phyloP scores from a whole-genome alignment of 1,140 invertebrate species.

The Bathynomus jamesi region DNA sequence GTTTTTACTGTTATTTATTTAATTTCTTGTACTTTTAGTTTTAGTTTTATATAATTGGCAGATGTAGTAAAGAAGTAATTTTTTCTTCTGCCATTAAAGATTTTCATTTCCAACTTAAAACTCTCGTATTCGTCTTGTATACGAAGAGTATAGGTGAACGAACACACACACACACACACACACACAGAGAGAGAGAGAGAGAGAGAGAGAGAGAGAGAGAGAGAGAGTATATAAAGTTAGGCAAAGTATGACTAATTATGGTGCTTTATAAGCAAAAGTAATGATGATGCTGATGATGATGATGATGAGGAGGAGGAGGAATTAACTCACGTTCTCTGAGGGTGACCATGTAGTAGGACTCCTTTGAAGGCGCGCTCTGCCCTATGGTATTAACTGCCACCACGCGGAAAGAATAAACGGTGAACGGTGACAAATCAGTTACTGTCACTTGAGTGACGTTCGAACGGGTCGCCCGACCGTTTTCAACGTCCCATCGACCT shows the following conservation, averaged over 20 bases:
- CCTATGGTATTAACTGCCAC: slow-evolving; percentile 63
- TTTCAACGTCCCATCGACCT: slow-evolving; percentile 38
- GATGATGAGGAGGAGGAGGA: background rate
- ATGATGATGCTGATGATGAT: background rate
- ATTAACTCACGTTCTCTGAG: slow-evolving; percentile 56
- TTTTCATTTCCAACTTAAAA: too few species aligned
- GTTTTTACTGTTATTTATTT: too few species aligned
- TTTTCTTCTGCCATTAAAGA: too few species aligned
- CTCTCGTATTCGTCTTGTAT: too few species aligned
- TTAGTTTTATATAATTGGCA: too few species aligned
- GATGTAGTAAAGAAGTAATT: too few species aligned
- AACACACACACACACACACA: too few species aligned
- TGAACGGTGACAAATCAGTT: slow-evolving; percentile 58
- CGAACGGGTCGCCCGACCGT: slow-evolving; percentile 53
- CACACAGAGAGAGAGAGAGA: background rate
- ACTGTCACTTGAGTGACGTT: slow-evolving; percentile 55
- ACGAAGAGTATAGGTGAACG: too few species aligned
- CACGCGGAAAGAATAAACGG: slow-evolving; percentile 66
- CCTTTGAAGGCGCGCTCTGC: slow-evolving; percentile 57
- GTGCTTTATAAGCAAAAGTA: too few species aligned
- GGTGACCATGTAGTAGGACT: slow-evolving; percentile 67
- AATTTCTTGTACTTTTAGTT: too few species aligned
- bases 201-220: background rate
- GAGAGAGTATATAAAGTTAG: too few species aligned
- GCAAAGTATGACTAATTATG: too few species aligned